These are phyloP conservation scores for Rhyacichthys aspro DNA, from an alignment of 2,797 vertebrate genomes.

Conservation along the genomic window DNA sequence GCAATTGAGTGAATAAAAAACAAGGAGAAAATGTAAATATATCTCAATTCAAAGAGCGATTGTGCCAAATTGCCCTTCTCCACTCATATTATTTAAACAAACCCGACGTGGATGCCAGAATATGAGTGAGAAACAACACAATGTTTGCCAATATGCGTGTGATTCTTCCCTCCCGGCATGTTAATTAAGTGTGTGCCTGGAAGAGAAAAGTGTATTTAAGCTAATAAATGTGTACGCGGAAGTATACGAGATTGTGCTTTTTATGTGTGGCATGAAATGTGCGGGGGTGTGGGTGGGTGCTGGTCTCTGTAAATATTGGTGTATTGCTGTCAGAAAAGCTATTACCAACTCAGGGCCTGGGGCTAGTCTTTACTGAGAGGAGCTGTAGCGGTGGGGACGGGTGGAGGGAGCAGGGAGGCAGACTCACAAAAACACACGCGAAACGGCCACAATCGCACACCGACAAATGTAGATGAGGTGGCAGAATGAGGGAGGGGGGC, in stretches of 20 bases:
- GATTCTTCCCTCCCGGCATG: constrained; percentile 63
- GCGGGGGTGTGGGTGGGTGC: constrained; percentile 63
- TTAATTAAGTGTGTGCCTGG: constrained; percentile 62
- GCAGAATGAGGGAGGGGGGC: constrained; percentile 12
- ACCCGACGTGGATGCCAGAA: constrained; percentile 58
- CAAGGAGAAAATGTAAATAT: constrained; percentile 44
- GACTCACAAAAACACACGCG: constrained; percentile 26
- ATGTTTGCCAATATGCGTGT: constrained; percentile 64
- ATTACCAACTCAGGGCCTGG: constrained; percentile 77
- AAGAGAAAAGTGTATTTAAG: constrained; percentile 19
- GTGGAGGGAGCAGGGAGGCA: constrained; percentile 21
- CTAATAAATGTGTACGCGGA: constrained; percentile 31
- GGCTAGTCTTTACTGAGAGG: constrained; percentile 78
- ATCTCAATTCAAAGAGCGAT: constrained; percentile 67
- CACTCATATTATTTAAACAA: constrained; percentile 43
- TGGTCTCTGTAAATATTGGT: constrained; percentile 82
- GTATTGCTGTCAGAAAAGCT: constrained; percentile 85
- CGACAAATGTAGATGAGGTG: constrained; percentile 66
- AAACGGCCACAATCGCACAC: constrained; percentile 22
- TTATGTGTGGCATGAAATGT: constrained; percentile 64
- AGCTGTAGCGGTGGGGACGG: constrained; percentile 42
- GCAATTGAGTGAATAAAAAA: neutral
- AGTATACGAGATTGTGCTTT: constrained; percentile 46
- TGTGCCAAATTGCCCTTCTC: constrained; percentile 64
- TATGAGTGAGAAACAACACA: constrained; percentile 67